phyloP scores from a whole-genome alignment of 1,140 invertebrate genomes.

The Panulirus ornatus region DNA sequence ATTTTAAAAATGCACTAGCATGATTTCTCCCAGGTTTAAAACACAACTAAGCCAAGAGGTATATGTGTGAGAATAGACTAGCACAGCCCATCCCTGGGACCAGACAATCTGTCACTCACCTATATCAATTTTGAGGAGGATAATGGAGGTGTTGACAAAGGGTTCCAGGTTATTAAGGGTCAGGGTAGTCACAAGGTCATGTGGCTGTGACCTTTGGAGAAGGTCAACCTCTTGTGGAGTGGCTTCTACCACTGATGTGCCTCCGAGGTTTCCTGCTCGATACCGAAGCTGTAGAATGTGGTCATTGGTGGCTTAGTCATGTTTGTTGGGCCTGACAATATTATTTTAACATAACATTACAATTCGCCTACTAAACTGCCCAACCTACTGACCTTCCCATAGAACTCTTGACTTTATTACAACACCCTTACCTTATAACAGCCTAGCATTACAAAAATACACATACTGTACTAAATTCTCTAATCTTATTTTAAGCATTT shows the following conservation, averaged over 20 bases:
- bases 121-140: slow-evolving; percentile 49
- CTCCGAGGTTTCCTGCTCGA: slow-evolving; percentile 40
- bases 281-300: slow-evolving; percentile 42
- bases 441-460: background rate
- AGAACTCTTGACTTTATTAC: too few species aligned
- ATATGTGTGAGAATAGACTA: background rate
- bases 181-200: slow-evolving; percentile 37
- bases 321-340: too few species aligned
- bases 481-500: background rate
- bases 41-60: too few species aligned
- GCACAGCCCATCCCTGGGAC: background rate
- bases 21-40: too few species aligned
- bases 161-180: slow-evolving; percentile 27
- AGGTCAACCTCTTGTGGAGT: background rate
- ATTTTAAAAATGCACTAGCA: too few species aligned
- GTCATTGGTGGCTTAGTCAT: too few species aligned
- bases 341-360: too few species aligned
- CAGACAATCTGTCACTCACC: slow-evolving; percentile 25
- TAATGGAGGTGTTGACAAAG: slow-evolving; percentile 31
- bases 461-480: background rate
- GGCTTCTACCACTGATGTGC: slow-evolving; percentile 36
- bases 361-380: too few species aligned
- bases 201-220: background rate
- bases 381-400: too few species aligned
- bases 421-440: too few species aligned